Evolutionary conservation across 2,888 invertebrate species (phyloP).

Genomic region (Esperia sulphurella): DNA sequence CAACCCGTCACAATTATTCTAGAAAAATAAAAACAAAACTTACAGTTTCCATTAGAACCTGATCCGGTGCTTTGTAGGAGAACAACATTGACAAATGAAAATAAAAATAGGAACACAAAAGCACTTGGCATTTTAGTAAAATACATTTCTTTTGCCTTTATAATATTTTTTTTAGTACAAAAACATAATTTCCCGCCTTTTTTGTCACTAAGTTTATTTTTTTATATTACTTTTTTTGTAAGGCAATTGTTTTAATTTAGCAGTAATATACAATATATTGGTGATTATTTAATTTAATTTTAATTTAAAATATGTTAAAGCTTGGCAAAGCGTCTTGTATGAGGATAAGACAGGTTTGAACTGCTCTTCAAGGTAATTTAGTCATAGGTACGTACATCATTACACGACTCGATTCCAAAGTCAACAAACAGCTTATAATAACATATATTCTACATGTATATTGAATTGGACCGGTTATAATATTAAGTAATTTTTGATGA

Average conservation of each 20-base stretch:
- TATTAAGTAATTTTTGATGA: constrained; percentile 4
- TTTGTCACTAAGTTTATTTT: background rate
- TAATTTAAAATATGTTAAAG: background rate
- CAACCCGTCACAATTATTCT: too few relatives aligned
- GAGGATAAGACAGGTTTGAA: constrained; percentile 22
- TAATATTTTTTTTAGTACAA: background rate
- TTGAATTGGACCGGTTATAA: background rate
- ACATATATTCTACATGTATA: background rate
- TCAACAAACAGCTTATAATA: background rate
- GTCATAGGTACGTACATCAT: background rate
- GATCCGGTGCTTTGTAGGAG: constrained; percentile 54
- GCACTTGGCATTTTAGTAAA: constrained; percentile 36
- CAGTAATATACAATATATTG: too few relatives aligned
- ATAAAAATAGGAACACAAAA: constrained; percentile 36
- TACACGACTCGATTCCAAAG: constrained; percentile 3
- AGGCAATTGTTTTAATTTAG: too few relatives aligned
- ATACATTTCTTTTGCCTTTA: constrained; percentile 1
- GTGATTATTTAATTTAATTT: background rate
- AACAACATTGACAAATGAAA: constrained; percentile 39
- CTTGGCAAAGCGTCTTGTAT: constrained; percentile 19
- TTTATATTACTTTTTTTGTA: background rate
- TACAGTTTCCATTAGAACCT: constrained; percentile 56
- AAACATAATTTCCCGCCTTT: background rate
- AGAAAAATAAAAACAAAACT: constrained; percentile 28
- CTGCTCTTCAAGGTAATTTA: constrained; percentile 18